Evolutionary conservation across 2,797 vertebrate genomes (phyloP).

Genomic region (Ptychobarbus kaznakovi): DNA sequence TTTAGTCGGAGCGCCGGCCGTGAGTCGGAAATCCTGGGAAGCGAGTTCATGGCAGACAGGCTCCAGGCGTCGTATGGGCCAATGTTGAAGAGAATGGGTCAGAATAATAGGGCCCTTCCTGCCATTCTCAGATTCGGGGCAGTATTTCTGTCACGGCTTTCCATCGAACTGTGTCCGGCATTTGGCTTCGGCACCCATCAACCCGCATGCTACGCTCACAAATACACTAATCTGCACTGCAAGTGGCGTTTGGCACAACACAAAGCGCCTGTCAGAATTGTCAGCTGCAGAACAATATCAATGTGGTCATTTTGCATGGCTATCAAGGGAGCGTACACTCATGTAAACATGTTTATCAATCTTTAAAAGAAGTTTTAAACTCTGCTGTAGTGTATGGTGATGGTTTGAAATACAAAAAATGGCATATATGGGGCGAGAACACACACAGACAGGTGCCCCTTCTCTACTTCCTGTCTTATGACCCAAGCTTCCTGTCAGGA

Average conservation of each 20-base stretch:
- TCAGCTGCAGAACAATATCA: slow-evolving; percentile 19
- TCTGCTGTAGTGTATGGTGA: not conserved
- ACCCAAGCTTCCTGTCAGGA: slow-evolving; percentile 64
- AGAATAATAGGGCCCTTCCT: slow-evolving; percentile 87
- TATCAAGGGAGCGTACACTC: slow-evolving; percentile 8
- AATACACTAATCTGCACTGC: not conserved
- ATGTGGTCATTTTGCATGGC: not conserved
- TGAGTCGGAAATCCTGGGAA: slow-evolving; percentile 88
- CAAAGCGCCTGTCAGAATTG: slow-evolving; percentile 22
- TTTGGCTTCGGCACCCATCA: slow-evolving; percentile 40
- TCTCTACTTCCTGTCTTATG: slow-evolving; percentile 57
- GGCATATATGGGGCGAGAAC: slow-evolving; percentile 5
- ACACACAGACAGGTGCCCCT: slow-evolving; percentile 58
- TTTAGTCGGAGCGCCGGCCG: slow-evolving; percentile 49
- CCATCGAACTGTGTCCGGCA: slow-evolving; percentile 64
- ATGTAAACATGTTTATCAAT: slow-evolving; percentile 10
- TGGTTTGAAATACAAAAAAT: not conserved
- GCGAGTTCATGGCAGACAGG: slow-evolving; percentile 80
- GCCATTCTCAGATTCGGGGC: slow-evolving; percentile 82
- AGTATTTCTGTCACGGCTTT: slow-evolving; percentile 78
- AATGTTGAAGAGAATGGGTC: slow-evolving; percentile 75
- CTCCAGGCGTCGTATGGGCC: slow-evolving; percentile 81
- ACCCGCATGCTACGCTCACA: slow-evolving; percentile 17
- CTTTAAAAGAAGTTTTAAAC: not conserved
- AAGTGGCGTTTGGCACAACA: slow-evolving; percentile 14